Evolutionary conservation across 2,888 invertebrate genomes (phyloP), one percentile per base, ranked within the genome.

Genomic region (Noctua comes): DNA sequence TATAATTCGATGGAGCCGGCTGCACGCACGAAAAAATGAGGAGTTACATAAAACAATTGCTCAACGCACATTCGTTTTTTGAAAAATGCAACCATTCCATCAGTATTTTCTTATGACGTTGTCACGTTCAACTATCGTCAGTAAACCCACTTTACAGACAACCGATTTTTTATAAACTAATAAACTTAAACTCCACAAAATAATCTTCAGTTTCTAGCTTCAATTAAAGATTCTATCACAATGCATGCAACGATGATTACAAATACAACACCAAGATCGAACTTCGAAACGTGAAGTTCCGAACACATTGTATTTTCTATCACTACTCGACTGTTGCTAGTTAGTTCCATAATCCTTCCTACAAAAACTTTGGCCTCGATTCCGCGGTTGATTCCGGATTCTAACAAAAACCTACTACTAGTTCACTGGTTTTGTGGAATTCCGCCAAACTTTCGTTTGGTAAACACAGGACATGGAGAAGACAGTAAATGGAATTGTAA

Each of bases 361-460:
- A 76, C 48, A 86, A 83, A 86, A 86, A 83, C 83, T 83, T 86
- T 71, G 10, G 21, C 51, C 65, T 13, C 65, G 27, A 21, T 65
- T 27, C 68, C 10, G 54, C 16, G 75, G 83, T 79, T 54, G 48
- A 68, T 79, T 74, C 73, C 54, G 68, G 70, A 65, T 71, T 76
- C 79, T 59, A 66, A 73, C 79, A 73, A 79, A 83, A 84, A 83
- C 86, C 76, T n/a, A n/a, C n/a, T n/a, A 77, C 76, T 71, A 74
- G 76, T 83, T 79, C 36, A 82, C 70, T 68, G 76, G 76, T 86
- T 83, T 84, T 79, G 86, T 76, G 76, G 84, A 54, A 62, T 83
- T 71, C 40, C 27, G 59, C 51, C 70, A 71, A 84, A 83, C 71
- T 83, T 84, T 62, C 36, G 16, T 68, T 76, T 40, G 18, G 59